Base-by-base conservation (phyloP, 2,113 vertebrate genomes). In the Elaphurus davidianus region DNA sequence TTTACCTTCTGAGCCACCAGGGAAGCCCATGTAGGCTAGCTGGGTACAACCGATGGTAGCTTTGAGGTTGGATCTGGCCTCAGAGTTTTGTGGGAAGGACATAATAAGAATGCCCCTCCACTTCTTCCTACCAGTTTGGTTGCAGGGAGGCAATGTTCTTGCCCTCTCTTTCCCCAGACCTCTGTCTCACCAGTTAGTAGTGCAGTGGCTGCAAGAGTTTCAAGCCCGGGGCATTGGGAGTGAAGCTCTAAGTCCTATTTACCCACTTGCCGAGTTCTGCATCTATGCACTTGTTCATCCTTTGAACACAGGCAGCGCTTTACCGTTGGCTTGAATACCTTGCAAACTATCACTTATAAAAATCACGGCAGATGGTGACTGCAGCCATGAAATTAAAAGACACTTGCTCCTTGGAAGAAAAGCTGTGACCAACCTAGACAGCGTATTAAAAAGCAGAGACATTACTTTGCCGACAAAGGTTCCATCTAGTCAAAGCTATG, bases 221-320 rank as follows among this genome's bases (percentile, higher is more conserved):
- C 21, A 3, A 45, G 17, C 40, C 17, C 0, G 0, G 5, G 67
- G 30, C 12, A 1, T 0, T 12, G 13, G 23, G 86, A 13, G 17
- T 2, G 23, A 59, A 6, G 43, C 25, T 15, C 28, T 7, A 3
- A 11, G 40, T 28, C 79, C 1, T 43, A 3, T 0, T 1, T 1
- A 4, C 33, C 14, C 3, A 25, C 17, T 6, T 3, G 36, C 62
- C 40, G 1, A 1, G 2, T 17, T 21, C 57, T 0, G 10, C 3
- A 0, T 14, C 16, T 6, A 0, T 7, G 3, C 1, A 6, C 23
- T 30, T 17, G 10, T 11, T 67, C 64, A 2, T 16, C 19, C 9
- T 47, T 23, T 16, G 33, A 15, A 14, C 2, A 6, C 0, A 21
- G 25, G 93, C 14, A 9, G 59, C 0, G 0, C 30, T 16, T 21